phyloP scores from a whole-genome alignment of 2,113 vertebrate species.

The Microtus oregoni region DNA sequence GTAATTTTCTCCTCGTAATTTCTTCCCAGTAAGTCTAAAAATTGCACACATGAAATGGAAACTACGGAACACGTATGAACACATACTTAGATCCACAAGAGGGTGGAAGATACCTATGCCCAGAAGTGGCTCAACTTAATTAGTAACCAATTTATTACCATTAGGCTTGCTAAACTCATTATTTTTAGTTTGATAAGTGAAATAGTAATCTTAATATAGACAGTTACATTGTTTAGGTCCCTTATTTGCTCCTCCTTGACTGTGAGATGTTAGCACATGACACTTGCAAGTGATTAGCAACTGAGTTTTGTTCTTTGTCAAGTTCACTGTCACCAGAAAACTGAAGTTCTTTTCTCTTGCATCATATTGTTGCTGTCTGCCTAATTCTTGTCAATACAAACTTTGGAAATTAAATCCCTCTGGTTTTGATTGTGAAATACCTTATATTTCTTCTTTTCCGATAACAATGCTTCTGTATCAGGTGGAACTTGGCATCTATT shows the following conservation, averaged over 20 bases:
- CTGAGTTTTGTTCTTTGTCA: background rate
- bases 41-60: background rate
- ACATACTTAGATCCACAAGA: background rate
- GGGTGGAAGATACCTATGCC: background rate
- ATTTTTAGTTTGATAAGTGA: background rate
- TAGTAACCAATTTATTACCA: background rate
- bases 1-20: background rate
- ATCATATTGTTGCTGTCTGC: background rate
- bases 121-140: background rate
- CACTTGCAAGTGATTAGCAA: background rate
- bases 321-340: background rate
- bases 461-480: background rate
- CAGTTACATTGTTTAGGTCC: background rate
- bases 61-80: background rate
- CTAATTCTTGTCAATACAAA: background rate
- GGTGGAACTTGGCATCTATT: background rate
- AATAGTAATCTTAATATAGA: background rate
- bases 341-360: background rate
- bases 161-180: background rate
- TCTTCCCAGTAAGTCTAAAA: background rate
- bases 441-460: background rate
- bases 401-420: background rate
- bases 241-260: background rate
- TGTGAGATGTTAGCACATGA: background rate
- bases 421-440: background rate